A percentile compares a stretch with the other conserved stretches of the same genome.
Evolutionary conservation across 2,113 vertebrate genomes (phyloP).

Genomic region (Oncorhynchus gorbuscha): DNA sequence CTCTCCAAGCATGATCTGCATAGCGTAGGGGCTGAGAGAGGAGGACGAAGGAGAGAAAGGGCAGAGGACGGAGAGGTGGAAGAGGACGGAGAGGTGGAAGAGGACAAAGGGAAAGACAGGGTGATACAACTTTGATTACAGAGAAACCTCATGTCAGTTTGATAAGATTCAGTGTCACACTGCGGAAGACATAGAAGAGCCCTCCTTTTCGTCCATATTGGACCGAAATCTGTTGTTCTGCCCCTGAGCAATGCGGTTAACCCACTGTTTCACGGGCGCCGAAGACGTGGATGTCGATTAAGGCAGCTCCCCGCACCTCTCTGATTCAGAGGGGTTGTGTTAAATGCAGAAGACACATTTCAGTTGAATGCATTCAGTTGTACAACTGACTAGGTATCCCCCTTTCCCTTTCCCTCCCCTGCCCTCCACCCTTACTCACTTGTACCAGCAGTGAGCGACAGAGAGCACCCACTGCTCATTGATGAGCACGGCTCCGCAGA

Average conservation of each 20-base stretch:
- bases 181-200: no score
- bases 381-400: no score
- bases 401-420: not conserved
- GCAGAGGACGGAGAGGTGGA: not conserved
- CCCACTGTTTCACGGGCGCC: no score
- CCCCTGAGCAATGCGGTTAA: no score
- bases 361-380: no score
- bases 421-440: constrained; percentile 49
- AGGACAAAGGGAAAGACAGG: not conserved
- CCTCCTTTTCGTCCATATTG: not conserved
- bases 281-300: no score
- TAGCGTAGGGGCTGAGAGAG: constrained; percentile 56
- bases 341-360: no score
- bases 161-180: no score
- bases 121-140: not conserved
- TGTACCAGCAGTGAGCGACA: constrained; percentile 75
- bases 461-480: constrained; percentile 70
- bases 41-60: not conserved
- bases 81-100: not conserved
- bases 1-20: constrained; percentile 72
- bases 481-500: constrained; percentile 73
- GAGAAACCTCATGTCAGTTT: not conserved
- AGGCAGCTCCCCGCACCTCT: no score
- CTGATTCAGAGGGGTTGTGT: no score
- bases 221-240: no score